Evolutionary conservation across 92 coral and sea anemone genomes (phyloP).

Genomic region (Muricea muricata): DNA sequence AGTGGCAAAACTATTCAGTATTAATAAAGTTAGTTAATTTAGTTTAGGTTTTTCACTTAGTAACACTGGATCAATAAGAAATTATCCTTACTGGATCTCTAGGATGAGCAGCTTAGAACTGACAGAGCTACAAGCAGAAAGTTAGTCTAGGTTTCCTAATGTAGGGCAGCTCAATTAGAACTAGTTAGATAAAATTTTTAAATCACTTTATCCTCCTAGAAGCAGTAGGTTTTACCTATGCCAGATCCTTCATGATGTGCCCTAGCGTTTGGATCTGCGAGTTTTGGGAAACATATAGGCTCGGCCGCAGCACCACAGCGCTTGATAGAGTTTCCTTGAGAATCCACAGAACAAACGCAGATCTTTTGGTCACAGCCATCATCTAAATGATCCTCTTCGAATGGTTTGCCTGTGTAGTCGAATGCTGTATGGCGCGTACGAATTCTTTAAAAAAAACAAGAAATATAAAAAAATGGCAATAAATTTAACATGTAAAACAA

Average conservation of each 20-base stretch:
- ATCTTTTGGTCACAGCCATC: constrained; percentile 15
- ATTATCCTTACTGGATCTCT: too few relatives aligned
- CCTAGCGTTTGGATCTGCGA: not conserved
- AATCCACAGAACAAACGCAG: constrained; percentile 18
- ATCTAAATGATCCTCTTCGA: not conserved
- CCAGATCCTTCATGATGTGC: not conserved
- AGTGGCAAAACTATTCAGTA: too few relatives aligned
- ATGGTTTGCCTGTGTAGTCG: constrained; percentile 12
- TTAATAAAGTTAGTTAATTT: too few relatives aligned
- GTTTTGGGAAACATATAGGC: not conserved
- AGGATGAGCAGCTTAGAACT: too few relatives aligned
- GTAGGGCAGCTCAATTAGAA: too few relatives aligned
- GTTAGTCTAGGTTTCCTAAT: too few relatives aligned
- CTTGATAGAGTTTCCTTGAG: not conserved
- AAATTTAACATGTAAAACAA: too few relatives aligned
- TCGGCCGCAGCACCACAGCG: not conserved
- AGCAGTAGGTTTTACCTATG: not conserved
- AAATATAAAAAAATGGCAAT: too few relatives aligned
- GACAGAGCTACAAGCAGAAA: not conserved
- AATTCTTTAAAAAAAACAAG: not conserved
- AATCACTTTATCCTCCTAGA: too few relatives aligned
- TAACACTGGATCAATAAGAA: too few relatives aligned
- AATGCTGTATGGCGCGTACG: not conserved
- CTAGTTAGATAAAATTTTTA: too few relatives aligned
- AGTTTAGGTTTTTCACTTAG: too few relatives aligned